These are phyloP conservation scores for Potamarius usumacintae DNA, from an alignment of 2,113 vertebrate species.

Conservation along the genomic window DNA sequence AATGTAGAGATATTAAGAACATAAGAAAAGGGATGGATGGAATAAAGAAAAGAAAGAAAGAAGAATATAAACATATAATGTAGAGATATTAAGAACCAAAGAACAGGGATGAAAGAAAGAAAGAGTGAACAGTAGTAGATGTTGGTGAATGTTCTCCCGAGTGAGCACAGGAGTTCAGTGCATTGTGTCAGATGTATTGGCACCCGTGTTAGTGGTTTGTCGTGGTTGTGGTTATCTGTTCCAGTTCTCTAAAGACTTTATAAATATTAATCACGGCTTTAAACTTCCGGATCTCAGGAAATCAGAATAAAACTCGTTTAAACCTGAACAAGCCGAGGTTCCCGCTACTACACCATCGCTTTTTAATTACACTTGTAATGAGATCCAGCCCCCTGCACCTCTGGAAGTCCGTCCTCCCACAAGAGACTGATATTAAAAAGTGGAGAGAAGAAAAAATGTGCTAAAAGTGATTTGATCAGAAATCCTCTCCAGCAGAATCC, in stretches of 20 bases:
- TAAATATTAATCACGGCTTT: constrained; percentile 23
- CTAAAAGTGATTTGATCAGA: constrained; percentile 73
- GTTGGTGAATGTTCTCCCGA: not conserved
- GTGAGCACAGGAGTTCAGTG: too few relatives aligned
- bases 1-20: too few relatives aligned
- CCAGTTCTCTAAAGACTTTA: not conserved
- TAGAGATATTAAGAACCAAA: too few relatives aligned
- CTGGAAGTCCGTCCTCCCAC: constrained; percentile 35
- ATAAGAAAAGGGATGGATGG: too few relatives aligned
- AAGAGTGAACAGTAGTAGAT: not conserved
- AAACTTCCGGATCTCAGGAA: constrained; percentile 9
- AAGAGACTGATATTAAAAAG: constrained; percentile 47
- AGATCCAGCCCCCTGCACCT: constrained; percentile 24
- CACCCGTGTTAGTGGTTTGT: not conserved
- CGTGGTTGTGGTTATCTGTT: constrained; percentile 10
- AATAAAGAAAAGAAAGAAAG: not conserved
- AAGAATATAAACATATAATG: too few relatives aligned
- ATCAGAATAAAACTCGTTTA: not conserved
- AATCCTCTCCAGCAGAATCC: constrained; percentile 70
- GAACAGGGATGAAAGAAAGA: too few relatives aligned
- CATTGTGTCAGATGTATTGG: too few relatives aligned
- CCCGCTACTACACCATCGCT: constrained; percentile 11
- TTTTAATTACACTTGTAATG: constrained; percentile 55
- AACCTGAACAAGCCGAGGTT: constrained; percentile 10
- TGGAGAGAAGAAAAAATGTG: constrained; percentile 51